Evolutionary conservation across 2,888 invertebrate genomes (phyloP).

Genomic region (Seira ritae): DNA sequence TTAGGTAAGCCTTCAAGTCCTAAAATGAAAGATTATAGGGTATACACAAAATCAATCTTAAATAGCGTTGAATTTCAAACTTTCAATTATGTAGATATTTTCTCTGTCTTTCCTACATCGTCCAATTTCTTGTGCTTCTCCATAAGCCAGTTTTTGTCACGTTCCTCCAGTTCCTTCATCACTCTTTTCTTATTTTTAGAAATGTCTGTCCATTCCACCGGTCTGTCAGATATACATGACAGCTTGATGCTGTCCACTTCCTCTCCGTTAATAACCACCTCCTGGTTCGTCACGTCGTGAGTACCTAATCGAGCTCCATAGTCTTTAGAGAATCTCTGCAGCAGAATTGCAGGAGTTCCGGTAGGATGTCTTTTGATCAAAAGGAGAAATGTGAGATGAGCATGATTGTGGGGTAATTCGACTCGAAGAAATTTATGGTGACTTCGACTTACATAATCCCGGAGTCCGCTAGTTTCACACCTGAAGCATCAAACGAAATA

Average conservation of each 20-base stretch:
- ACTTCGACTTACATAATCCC: too few relatives aligned
- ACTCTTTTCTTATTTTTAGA: background rate
- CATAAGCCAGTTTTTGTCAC: constrained; percentile 36
- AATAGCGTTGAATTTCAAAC: too few relatives aligned
- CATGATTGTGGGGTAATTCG: too few relatives aligned
- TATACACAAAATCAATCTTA: background rate
- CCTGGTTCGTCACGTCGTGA: constrained; percentile 27
- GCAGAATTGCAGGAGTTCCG: constrained; percentile 35
- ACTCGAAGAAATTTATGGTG: too few relatives aligned
- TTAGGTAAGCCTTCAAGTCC: constrained; percentile 20
- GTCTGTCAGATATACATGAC: background rate
- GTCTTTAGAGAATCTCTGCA: constrained; percentile 28
- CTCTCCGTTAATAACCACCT: background rate
- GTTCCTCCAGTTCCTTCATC: background rate
- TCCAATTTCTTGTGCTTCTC: background rate
- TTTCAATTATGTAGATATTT: too few relatives aligned
- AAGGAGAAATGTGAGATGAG: too few relatives aligned
- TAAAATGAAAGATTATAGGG: background rate
- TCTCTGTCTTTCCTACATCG: background rate
- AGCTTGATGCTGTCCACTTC: constrained; percentile 31
- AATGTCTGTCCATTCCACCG: constrained; percentile 26
- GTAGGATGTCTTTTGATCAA: too few relatives aligned
- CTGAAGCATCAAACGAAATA: too few relatives aligned
- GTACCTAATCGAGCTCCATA: constrained; percentile 9
- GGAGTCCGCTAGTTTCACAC: too few relatives aligned